Base-by-base conservation (phyloP, 2,797 vertebrate species). In the Choloepus didactylus region DNA sequence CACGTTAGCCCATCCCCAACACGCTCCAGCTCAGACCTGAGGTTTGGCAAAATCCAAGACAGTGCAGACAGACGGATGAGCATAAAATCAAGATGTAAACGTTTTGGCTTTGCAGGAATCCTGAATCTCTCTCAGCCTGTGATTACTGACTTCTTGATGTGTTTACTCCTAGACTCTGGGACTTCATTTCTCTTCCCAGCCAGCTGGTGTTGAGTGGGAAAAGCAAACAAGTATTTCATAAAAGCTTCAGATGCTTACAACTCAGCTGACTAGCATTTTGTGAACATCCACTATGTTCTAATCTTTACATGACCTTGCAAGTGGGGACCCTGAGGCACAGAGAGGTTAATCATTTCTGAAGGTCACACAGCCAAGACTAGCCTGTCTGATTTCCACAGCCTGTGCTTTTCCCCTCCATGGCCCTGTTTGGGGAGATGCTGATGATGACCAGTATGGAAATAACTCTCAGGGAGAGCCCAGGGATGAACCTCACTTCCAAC, bases 1-100 rank as follows among this genome's bases (percentile, higher is more conserved):
- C 19, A 9, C 69, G 1, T 11, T 9, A 2, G 66, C 60, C 29
- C 0, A 0, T 16, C 41, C 56, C 25, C 27, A n/a, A 5, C 8
- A 23, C 12, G 16, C 18, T 21, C 44, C 54, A 27, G 35, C 16
- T 54, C 60, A 60, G 38, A 29, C 29, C 69, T 27, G 14, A 87
- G 3, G 18, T 44, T 54, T 80, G 11, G 25, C 76, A 77, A 69
- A 56, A 73, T 19, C 38, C 79, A n/a, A 41, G 51, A 23, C 81
- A 31, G 49, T 0, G 19, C 67, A 85, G 41, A 27, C 0, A 31
- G 67, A 25, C 0, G 21, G 67, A 29, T 1, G n/a, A 59, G 9
- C 14, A 27, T 41, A n/a, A 9, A 5, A 6, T 11, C 21, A 59
- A 10, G 23, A n/a, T 1, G 7, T 3, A 11, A 27, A 72, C 31